These are phyloP conservation scores for Ophiothrix spiculata DNA, from an alignment of 35 echinoderm and acorn worm species.

Conservation along the genomic window DNA sequence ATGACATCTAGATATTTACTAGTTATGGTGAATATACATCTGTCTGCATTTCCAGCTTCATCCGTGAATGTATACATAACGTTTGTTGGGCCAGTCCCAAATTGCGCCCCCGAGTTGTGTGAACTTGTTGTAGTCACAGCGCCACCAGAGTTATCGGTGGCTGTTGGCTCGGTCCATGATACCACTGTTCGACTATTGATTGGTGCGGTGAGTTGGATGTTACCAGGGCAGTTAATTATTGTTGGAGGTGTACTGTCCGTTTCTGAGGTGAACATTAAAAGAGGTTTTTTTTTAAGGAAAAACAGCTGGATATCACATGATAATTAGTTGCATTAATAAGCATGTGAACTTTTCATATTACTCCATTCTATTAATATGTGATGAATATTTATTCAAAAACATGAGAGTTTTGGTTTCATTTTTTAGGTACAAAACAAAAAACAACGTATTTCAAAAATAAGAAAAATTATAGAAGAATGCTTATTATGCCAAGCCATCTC, in stretches of 20 bases:
- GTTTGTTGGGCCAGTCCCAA: conserved; percentile 31
- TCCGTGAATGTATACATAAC: conserved; percentile 67
- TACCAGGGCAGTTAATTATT: conserved; percentile 40
- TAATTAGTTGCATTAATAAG: too few species aligned
- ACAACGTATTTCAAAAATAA: too few species aligned
- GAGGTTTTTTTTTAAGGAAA: not conserved
- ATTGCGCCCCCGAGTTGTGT: conserved; percentile 12
- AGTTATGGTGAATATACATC: conserved; percentile 28
- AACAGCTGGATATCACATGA: too few species aligned
- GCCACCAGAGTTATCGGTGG: conserved; percentile 60
- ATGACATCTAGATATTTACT: not conserved
- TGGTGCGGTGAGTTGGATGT: conserved; percentile 15
- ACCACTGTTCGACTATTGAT: not conserved
- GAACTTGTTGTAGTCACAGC: not conserved
- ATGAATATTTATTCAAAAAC: too few species aligned
- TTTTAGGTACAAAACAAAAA: too few species aligned
- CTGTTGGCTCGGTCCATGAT: conserved; percentile 54
- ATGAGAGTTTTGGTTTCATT: too few species aligned
- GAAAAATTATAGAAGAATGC: too few species aligned
- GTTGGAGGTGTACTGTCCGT: conserved; percentile 45
- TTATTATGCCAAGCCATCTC: too few species aligned
- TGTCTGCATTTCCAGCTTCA: conserved; percentile 39
- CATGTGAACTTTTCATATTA: too few species aligned
- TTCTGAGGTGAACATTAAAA: too few species aligned
- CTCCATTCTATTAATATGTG: too few species aligned